Percentiles rank a stretch among this genome's conserved stretches.
Conservation (phyloP, 1,140 invertebrate genomes). For the Arion vulgaris region DNA sequence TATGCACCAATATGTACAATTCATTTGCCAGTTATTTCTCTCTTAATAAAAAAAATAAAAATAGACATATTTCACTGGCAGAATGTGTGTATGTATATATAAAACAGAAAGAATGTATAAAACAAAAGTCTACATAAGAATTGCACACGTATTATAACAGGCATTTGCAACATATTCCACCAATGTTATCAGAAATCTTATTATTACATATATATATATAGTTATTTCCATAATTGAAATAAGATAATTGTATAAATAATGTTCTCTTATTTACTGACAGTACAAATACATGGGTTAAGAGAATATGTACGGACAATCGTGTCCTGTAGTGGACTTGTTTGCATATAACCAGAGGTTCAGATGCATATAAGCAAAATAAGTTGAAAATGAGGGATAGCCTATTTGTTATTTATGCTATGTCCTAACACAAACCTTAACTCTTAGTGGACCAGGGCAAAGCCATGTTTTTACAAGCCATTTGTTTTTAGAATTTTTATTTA, state of each 20-base stretch:
- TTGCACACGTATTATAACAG: not conserved
- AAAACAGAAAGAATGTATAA: not conserved
- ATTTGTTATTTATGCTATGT: too few relatives aligned
- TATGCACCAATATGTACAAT: not conserved
- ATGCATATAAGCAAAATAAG: too few relatives aligned
- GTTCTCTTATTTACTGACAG: not conserved
- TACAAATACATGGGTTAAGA: not conserved
- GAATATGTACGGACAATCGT: not conserved
- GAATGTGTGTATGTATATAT: not conserved
- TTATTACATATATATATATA: not conserved
- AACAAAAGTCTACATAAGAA: not conserved
- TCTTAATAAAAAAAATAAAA: not conserved
- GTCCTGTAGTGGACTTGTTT: not conserved
- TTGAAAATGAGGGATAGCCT: too few relatives aligned
- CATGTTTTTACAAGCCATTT: too few relatives aligned
- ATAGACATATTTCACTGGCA: not conserved
- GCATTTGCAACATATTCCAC: not conserved
- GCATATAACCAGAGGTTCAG: not conserved
- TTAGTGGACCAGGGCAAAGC: too few relatives aligned
- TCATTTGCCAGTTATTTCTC: not conserved
- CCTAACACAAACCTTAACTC: too few relatives aligned
- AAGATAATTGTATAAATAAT: not conserved
- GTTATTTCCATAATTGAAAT: too few relatives aligned
- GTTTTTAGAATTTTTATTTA: too few relatives aligned
- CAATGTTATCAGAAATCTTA: not conserved